Percentiles rank a stretch among this genome's conserved stretches.
Evolutionary conservation across 2,113 vertebrate genomes (phyloP).

Genomic region (Nymphicus hollandicus): DNA sequence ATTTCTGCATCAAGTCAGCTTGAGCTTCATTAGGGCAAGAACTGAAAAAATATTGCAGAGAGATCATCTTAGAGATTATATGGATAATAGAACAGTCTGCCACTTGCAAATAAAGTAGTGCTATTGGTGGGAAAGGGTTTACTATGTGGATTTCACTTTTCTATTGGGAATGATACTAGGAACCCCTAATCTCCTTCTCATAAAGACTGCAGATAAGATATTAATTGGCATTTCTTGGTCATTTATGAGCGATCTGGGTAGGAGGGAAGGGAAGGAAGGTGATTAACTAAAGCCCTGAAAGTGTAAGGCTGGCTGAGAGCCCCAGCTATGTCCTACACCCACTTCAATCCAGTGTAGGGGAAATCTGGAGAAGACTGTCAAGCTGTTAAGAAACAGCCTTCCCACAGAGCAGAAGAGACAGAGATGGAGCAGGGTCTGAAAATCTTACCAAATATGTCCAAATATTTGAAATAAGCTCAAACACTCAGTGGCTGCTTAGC

Average conservation of each 20-base stretch:
- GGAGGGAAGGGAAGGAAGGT: neutral
- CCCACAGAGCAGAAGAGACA: slow-evolving; percentile 61
- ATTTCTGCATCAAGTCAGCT: neutral
- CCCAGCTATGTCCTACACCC: slow-evolving; percentile 17
- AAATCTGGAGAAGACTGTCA: slow-evolving; percentile 27
- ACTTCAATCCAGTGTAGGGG: neutral
- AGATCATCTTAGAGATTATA: neutral
- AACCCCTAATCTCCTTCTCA: neutral
- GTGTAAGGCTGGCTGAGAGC: slow-evolving; percentile 3
- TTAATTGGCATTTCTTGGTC: neutral
- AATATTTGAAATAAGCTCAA: slow-evolving; percentile 50
- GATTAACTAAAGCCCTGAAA: slow-evolving; percentile 1
- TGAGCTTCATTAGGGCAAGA: neutral
- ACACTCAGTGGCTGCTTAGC: slow-evolving; percentile 30
- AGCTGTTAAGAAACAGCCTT: slow-evolving; percentile 55
- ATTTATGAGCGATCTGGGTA: slow-evolving; percentile 8
- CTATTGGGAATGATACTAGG: neutral
- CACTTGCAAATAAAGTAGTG: neutral
- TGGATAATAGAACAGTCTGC: neutral
- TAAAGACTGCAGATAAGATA: neutral
- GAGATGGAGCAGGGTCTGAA: slow-evolving; percentile 39
- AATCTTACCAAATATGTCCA: slow-evolving; percentile 64
- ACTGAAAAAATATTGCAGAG: neutral
- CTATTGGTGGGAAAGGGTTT: slow-evolving; percentile 2
- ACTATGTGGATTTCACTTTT: neutral